phyloP scores from a whole-genome alignment of 2,888 invertebrate species.

The Neocrepidodera transversa region DNA sequence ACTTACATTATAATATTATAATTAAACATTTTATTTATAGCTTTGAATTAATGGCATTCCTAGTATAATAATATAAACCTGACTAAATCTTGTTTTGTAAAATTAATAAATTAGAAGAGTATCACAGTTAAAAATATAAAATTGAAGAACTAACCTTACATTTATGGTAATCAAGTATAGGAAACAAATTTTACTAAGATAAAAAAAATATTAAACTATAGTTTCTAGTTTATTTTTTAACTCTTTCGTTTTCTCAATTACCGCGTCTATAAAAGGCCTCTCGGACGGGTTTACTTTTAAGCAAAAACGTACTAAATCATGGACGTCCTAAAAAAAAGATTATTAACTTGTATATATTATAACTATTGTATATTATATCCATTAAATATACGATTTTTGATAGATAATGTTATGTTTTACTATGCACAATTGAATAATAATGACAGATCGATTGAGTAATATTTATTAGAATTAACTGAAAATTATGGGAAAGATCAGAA shows the following conservation, averaged over 20 bases:
- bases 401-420: too few relatives aligned
- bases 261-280: constrained; percentile 77
- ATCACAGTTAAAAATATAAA: constrained; percentile 3
- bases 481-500: too few relatives aligned
- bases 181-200: not conserved
- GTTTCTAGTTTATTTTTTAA: constrained; percentile 66
- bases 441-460: too few relatives aligned
- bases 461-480: too few relatives aligned
- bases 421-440: too few relatives aligned
- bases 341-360: too few relatives aligned
- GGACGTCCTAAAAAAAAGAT: constrained; percentile 67
- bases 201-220: constrained; percentile 60
- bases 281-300: constrained; percentile 78
- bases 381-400: too few relatives aligned
- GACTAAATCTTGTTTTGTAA: too few relatives aligned
- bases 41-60: too few relatives aligned
- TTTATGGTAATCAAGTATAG: not conserved
- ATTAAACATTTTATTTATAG: not conserved
- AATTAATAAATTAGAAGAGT: not conserved
- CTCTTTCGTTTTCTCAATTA: constrained; percentile 70
- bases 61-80: too few relatives aligned
- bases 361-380: too few relatives aligned
- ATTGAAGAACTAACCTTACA: not conserved
- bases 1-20: not conserved
- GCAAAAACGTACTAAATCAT: constrained; percentile 73